phyloP scores from a whole-genome alignment of 2,888 invertebrate genomes.

The Oithona nana region DNA sequence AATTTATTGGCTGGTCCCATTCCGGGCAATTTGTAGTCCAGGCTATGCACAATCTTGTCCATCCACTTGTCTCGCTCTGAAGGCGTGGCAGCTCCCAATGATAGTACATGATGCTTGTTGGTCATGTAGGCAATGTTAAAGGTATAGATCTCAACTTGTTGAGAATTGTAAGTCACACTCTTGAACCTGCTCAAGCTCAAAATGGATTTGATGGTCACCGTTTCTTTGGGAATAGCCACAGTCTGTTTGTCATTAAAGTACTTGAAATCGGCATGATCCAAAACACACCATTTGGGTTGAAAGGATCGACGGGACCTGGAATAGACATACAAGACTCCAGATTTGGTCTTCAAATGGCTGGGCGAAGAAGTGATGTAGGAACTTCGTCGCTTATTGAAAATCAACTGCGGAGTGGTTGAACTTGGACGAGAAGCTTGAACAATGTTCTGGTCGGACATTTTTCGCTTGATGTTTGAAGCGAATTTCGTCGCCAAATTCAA shows the following conservation, averaged over 20 bases:
- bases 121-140: neutral
- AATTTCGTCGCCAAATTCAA: neutral
- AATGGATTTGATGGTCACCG: neutral
- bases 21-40: neutral
- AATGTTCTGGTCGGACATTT: neutral
- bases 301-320: neutral
- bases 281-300: constrained; percentile 14
- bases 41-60: constrained; percentile 7
- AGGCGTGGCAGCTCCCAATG: constrained; percentile 1
- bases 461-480: constrained; percentile 3
- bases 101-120: neutral
- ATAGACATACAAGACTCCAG: constrained; percentile 2
- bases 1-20: neutral
- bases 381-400: neutral
- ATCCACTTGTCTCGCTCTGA: constrained; percentile 4
- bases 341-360: neutral
- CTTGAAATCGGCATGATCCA: neutral
- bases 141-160: neutral
- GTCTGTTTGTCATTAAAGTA: constrained; percentile 11
- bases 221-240: constrained; percentile 6
- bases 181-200: neutral
- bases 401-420: no score
- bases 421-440: neutral
- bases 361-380: neutral
- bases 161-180: neutral